Conservation (phyloP, 1,140 invertebrate genomes). For the Drosophila seguyi region DNA sequence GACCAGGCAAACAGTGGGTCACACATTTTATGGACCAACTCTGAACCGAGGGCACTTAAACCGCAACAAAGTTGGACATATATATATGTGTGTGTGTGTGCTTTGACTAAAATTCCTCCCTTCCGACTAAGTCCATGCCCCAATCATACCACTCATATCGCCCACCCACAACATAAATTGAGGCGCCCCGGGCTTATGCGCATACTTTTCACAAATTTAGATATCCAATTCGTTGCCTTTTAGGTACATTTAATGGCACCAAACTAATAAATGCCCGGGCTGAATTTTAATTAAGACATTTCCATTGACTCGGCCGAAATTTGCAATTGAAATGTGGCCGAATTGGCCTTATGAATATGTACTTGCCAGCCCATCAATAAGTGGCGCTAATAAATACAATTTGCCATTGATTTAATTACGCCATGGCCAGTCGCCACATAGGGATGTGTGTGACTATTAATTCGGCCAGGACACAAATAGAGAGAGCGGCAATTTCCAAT, state of each 20-base stretch:
- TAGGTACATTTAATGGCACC: slow-evolving; percentile 43
- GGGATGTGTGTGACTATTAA: slow-evolving; percentile 14
- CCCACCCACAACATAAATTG: slow-evolving; percentile 44
- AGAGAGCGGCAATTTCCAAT: slow-evolving; percentile 34
- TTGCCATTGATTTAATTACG: slow-evolving; percentile 34
- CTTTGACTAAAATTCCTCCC: slow-evolving; percentile 16
- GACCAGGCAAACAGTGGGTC: slow-evolving; percentile 59
- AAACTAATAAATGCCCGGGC: slow-evolving; percentile 44
- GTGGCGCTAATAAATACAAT: slow-evolving; percentile 29
- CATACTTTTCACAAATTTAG: slow-evolving; percentile 72
- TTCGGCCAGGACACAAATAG: background rate
- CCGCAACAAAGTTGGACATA: slow-evolving; percentile 70
- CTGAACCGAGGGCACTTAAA: slow-evolving; percentile 57
- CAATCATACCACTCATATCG: background rate
- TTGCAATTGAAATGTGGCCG: slow-evolving; percentile 39
- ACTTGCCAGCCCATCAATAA: slow-evolving; percentile 12
- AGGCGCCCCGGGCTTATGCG: slow-evolving; percentile 40
- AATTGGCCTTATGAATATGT: slow-evolving; percentile 23
- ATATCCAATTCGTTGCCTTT: slow-evolving; percentile 45
- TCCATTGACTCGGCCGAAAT: slow-evolving; percentile 12
- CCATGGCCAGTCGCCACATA: slow-evolving; percentile 1
- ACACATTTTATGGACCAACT: slow-evolving; percentile 77
- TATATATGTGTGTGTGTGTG: slow-evolving; percentile 36
- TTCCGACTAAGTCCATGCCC: slow-evolving; percentile 3
- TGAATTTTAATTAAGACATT: slow-evolving; percentile 60